Conservation (phyloP, 2,113 vertebrate species). For the Hemiscyllium ocellatum region DNA sequence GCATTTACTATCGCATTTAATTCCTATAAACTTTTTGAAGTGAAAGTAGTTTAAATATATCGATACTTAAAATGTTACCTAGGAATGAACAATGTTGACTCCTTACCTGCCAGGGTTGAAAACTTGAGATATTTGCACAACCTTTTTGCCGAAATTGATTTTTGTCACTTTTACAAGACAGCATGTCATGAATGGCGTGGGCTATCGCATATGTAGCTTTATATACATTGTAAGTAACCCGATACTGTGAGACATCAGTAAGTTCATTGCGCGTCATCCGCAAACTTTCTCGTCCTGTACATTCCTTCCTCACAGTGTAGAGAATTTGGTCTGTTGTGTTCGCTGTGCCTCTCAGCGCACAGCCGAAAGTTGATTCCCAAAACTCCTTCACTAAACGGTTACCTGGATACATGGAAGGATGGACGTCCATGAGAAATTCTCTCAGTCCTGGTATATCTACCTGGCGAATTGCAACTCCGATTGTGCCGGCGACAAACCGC, state of each 20-base stretch:
- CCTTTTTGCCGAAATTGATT: neutral
- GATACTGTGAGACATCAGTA: neutral
- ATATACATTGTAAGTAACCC: neutral
- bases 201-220: neutral
- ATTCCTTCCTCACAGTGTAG: neutral
- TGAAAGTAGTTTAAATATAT: neutral
- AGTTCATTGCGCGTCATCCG: neutral
- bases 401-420: neutral
- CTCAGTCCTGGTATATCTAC: neutral
- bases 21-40: neutral
- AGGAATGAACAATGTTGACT: neutral
- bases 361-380: neutral
- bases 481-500: conserved; percentile 46
- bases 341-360: neutral
- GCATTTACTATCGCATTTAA: neutral
- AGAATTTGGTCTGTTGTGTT: neutral
- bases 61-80: too few relatives aligned
- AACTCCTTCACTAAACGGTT: neutral
- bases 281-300: neutral
- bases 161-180: neutral
- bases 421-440: neutral
- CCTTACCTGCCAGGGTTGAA: neutral
- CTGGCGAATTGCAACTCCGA: neutral
- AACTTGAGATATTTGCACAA: neutral
- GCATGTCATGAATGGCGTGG: neutral